Evolutionary conservation across 2,888 invertebrate species (phyloP).

Genomic region (Cabera pusaria): DNA sequence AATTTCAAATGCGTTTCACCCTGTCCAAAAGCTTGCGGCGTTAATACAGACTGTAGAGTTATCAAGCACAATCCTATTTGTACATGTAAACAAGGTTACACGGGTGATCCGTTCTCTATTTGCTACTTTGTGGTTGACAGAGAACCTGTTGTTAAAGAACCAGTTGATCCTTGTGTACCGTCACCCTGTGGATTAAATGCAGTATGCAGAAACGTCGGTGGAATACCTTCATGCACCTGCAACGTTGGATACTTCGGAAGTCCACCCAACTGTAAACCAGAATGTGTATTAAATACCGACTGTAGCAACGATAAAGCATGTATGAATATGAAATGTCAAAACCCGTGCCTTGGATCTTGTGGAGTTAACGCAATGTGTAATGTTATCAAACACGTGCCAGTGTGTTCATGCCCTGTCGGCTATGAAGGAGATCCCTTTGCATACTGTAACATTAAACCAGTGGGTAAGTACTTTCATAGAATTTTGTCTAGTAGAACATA

Average conservation of each 20-base stretch:
- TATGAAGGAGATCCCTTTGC: constrained; percentile 90
- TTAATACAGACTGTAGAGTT: constrained; percentile 87
- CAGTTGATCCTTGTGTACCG: constrained; percentile 86
- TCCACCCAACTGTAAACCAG: constrained; percentile 90
- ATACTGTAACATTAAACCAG: constrained; percentile 83
- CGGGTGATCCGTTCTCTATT: constrained; percentile 86
- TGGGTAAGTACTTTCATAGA: constrained; percentile 51
- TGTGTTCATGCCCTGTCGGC: constrained; percentile 86
- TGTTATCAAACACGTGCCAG: constrained; percentile 89
- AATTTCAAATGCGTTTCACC: constrained; percentile 89
- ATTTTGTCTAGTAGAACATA: no score
- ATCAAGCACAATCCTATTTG: constrained; percentile 89
- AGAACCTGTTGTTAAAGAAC: constrained; percentile 45
- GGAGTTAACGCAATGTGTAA: constrained; percentile 89
- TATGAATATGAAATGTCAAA: constrained; percentile 88
- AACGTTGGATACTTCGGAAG: constrained; percentile 85
- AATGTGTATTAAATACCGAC: constrained; percentile 89
- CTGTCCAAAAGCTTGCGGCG: constrained; percentile 88
- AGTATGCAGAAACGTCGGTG: constrained; percentile 80
- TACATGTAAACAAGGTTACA: constrained; percentile 84
- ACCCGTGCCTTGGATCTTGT: constrained; percentile 91
- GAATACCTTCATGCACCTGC: constrained; percentile 87
- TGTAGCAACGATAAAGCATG: constrained; percentile 89
- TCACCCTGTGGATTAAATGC: constrained; percentile 91
- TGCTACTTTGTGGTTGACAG: constrained; percentile 61